These are phyloP conservation scores for Tinea semifulvella DNA, from an alignment of 2,888 invertebrate species.

Conservation along the genomic window DNA sequence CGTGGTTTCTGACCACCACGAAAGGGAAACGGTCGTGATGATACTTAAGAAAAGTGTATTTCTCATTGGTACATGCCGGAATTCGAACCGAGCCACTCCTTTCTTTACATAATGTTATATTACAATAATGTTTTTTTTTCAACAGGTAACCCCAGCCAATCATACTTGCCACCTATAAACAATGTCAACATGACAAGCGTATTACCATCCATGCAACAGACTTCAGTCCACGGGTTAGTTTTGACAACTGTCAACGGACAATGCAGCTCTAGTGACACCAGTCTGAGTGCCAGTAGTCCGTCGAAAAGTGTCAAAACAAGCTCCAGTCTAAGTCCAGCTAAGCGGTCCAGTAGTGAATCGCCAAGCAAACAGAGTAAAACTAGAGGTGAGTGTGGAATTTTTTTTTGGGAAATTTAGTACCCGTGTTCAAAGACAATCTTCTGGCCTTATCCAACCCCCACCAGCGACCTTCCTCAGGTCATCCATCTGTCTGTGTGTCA, in stretches of 20 bases:
- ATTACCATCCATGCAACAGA: constrained; percentile 44
- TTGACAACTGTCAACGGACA: constrained; percentile 48
- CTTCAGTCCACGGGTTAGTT: constrained; percentile 37
- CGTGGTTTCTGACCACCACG: no score
- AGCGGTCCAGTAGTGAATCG: constrained; percentile 83
- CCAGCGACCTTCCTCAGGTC: no score
- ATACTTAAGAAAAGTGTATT: no score
- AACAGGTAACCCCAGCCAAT: constrained; percentile 16
- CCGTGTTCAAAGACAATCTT: no score
- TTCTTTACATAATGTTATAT: no score
- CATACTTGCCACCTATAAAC: constrained; percentile 39
- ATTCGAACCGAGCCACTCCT: no score
- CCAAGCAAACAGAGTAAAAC: constrained; percentile 82
- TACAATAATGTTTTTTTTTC: neutral
- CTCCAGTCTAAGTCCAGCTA: constrained; percentile 85
- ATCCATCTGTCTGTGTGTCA: neutral
- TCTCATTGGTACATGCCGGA: no score
- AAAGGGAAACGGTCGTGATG: no score
- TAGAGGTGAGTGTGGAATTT: constrained; percentile 75
- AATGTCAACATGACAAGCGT: constrained; percentile 45
- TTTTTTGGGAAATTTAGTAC: constrained; percentile 17
- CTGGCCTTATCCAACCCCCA: no score
- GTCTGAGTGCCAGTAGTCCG: constrained; percentile 79
- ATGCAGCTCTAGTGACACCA: constrained; percentile 60
- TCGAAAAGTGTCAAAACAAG: constrained; percentile 89